Base-by-base conservation (phyloP, 2,113 vertebrate species). In the Amblyopsis rosae region DNA sequence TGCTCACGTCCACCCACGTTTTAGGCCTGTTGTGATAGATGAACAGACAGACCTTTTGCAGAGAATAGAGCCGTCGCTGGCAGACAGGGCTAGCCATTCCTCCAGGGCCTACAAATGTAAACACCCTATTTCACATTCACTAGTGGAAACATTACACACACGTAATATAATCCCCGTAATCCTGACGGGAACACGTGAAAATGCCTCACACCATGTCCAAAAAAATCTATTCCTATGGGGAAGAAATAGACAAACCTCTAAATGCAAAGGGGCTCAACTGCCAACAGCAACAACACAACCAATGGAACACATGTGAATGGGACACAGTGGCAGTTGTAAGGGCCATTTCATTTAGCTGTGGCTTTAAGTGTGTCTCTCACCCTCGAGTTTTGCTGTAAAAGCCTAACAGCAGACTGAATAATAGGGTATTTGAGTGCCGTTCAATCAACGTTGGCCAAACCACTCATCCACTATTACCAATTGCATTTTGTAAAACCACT, bases 1-100 rank as follows among this genome's bases (percentile, higher is more conserved):
- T 74, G 65, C 60, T 70, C 62, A 57, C 73, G 65, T 84, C 73
- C 79, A 32, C 82, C 82, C 82, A 78, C 83, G 73, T 78, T 88
- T 81, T 67, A 75, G 65, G 48, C 59, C 51, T 50, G 59, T 62
- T 12, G 15, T 86, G 84, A 90, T 75, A 60, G 81, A 87, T 84
- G 79, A 86, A 72, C 41, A 53, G 62, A 69, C 70, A 65, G 59
- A 45, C 70, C n/a, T 53, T 55, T 13, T 51, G 33, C 61, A 32
- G 58, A 68, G 60, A 62, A 9, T 41, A 11, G 61, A 49, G 62
- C 71, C 65, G 69, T 55, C 60, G 54, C 60, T 80, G 54, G 26
- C 16, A 62, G 51, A 67, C 49, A 41, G 63, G 75, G 41, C 45
- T 55, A 53, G 26, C 58, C 51, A 16, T 69, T 73, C 56, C 61